Evolutionary conservation across 2,113 vertebrate genomes (phyloP).

Genomic region (Aphyosemion australe): DNA sequence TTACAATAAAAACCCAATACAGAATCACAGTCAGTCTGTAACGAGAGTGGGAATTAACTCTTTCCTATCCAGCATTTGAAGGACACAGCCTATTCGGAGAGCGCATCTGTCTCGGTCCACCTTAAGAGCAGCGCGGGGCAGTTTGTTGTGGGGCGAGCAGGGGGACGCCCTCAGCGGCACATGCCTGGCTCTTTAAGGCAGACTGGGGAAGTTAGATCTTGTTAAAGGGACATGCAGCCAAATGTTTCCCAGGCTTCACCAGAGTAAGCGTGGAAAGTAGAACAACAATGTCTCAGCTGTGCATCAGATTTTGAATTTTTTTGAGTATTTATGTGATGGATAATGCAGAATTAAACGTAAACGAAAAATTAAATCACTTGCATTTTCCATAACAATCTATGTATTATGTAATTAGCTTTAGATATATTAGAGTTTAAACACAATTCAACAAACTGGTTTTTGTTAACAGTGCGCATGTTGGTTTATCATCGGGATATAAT

Average conservation of each 20-base stretch:
- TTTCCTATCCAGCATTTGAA: conserved; percentile 45
- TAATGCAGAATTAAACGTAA: not conserved
- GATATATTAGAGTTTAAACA: too few relatives aligned
- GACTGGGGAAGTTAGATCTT: conserved; percentile 77
- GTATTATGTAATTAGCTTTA: too few relatives aligned
- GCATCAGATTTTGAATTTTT: not conserved
- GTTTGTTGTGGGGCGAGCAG: conserved; percentile 75
- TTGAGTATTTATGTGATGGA: not conserved
- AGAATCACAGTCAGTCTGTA: conserved; percentile 49
- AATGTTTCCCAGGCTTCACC: conserved; percentile 16
- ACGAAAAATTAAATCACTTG: too few relatives aligned
- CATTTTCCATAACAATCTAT: too few relatives aligned
- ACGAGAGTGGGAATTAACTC: conserved; percentile 79
- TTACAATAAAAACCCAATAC: conserved; percentile 23
- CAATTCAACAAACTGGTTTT: too few relatives aligned
- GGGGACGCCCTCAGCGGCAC: conserved; percentile 80
- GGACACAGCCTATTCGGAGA: conserved; percentile 36
- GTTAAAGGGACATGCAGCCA: conserved; percentile 78
- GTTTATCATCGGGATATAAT: too few relatives aligned
- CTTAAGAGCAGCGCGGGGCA: conserved; percentile 80
- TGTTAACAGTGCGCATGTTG: too few relatives aligned
- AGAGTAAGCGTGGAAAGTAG: not conserved
- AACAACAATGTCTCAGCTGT: not conserved
- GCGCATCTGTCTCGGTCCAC: conserved; percentile 74
- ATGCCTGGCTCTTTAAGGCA: conserved; percentile 85